Evolutionary conservation across 2,797 vertebrate species (phyloP).

Genomic region (Pagetopsis macropterus): DNA sequence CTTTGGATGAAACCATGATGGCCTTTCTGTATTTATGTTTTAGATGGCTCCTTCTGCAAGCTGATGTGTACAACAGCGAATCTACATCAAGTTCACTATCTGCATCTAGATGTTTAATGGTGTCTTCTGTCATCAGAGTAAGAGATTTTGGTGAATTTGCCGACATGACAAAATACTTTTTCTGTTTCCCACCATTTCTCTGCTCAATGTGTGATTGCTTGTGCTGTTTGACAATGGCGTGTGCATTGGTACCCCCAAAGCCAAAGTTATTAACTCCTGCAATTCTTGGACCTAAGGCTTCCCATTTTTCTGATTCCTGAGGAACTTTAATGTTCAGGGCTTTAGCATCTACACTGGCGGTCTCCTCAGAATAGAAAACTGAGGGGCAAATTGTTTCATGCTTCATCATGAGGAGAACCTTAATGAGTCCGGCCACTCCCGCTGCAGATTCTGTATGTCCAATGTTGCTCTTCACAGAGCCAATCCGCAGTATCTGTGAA

Average conservation of each 20-base stretch:
- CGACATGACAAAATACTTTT: constrained; percentile 84
- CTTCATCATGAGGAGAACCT: constrained; percentile 92
- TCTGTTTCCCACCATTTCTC: constrained; percentile 51
- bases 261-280: constrained; percentile 91
- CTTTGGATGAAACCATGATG: constrained; percentile 79
- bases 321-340: constrained; percentile 83
- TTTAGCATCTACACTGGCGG: constrained; percentile 79
- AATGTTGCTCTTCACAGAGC: constrained; percentile 89
- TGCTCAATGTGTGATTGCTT: constrained; percentile 57
- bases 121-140: constrained; percentile 78
- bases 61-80: constrained; percentile 86
- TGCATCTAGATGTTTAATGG: constrained; percentile 73
- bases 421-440: constrained; percentile 89
- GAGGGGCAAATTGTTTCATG: constrained; percentile 88
- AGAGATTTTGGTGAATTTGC: constrained; percentile 86
- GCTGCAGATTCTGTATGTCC: constrained; percentile 90
- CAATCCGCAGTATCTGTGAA: constrained; percentile 75
- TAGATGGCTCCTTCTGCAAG: constrained; percentile 89
- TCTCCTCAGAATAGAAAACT: constrained; percentile 82
- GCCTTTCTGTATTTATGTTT: constrained; percentile 86
- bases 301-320: constrained; percentile 81
- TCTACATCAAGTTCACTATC: constrained; percentile 71
- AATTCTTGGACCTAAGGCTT: constrained; percentile 72
- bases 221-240: constrained; percentile 84
- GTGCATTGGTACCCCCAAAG: constrained; percentile 91